A percentile compares a stretch with the other conserved stretches of the same genome.
These are phyloP conservation scores for Perca flavescens DNA, from an alignment of 2,113 vertebrate species.

Conservation along the genomic window DNA sequence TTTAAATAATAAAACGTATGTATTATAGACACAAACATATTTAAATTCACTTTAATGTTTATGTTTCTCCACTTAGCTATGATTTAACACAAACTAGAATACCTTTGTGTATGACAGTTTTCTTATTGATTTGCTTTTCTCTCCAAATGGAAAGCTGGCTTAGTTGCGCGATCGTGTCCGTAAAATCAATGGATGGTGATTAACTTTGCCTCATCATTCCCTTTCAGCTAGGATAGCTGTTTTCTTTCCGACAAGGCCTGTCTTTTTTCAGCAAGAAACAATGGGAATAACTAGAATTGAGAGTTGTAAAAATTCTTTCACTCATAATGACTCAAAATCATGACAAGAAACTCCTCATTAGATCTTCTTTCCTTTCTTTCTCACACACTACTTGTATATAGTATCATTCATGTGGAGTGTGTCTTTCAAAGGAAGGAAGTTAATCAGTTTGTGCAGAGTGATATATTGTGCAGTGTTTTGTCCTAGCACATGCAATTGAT, in stretches of 20 bases:
- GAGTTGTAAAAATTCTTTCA: constrained; percentile 16
- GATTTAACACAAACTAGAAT: constrained; percentile 26
- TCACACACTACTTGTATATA: not conserved
- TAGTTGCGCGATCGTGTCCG: constrained; percentile 2
- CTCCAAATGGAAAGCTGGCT: constrained; percentile 22
- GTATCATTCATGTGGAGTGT: constrained; percentile 12
- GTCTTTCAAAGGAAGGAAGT: constrained; percentile 1
- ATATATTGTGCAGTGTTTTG: constrained; percentile 10
- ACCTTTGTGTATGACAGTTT: constrained; percentile 5
- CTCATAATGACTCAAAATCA: not conserved
- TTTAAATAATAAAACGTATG: constrained; percentile 3
- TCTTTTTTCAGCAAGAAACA: constrained; percentile 8
- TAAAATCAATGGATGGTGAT: constrained; percentile 50
- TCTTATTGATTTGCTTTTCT: constrained; percentile 30
- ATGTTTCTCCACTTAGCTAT: constrained; percentile 17
- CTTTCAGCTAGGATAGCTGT: constrained; percentile 15
- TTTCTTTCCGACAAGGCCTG: constrained; percentile 7
- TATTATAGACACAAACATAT: not conserved
- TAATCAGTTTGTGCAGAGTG: constrained; percentile 35
- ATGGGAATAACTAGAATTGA: constrained; percentile 6
- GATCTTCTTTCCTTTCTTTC: not conserved
- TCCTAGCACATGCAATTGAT: constrained; percentile 33
- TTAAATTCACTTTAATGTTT: constrained; percentile 24
- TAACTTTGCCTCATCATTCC: constrained; percentile 41
- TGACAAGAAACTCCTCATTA: not conserved